Conservation (phyloP, 2,113 vertebrate species). For the Mugil cephalus region DNA sequence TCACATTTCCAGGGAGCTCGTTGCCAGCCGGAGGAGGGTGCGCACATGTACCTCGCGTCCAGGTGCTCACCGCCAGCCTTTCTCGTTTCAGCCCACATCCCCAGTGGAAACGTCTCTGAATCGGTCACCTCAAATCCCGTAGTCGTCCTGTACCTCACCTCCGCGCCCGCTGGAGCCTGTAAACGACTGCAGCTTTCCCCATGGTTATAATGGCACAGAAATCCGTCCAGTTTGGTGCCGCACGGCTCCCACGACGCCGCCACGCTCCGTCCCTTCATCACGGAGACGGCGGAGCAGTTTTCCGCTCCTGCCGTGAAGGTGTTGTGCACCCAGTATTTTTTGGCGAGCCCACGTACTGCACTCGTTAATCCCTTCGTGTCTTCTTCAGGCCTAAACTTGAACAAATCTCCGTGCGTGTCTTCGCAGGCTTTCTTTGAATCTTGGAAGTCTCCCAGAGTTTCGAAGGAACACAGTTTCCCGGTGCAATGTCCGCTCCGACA, state of each 20-base stretch:
- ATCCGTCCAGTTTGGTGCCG: not conserved
- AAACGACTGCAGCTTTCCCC: accelerated
- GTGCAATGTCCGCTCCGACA: slow-evolving; percentile 29
- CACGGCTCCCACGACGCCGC: not conserved
- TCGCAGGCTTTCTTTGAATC: slow-evolving; percentile 19
- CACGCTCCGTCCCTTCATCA: not conserved
- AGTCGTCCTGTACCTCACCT: not conserved
- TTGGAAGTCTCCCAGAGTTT: not conserved
- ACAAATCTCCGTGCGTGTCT: accelerated
- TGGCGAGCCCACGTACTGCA: not conserved
- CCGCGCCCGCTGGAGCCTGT: accelerated
- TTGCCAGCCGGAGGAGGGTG: accelerated
- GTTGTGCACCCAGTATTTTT: slow-evolving; percentile 43
- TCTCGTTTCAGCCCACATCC: slow-evolving; percentile 11
- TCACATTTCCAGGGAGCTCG: slow-evolving; percentile 67
- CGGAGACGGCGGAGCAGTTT: slow-evolving; percentile 16
- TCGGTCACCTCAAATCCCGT: not conserved
- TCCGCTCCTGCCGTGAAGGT: accelerated
- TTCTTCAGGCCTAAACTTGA: accelerated
- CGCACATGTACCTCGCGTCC: slow-evolving; percentile 34
- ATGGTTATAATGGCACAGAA: slow-evolving; percentile 21
- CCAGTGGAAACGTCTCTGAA: not conserved
- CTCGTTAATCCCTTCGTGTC: accelerated
- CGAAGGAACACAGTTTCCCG: not conserved
- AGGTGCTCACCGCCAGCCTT: not conserved